A percentile compares a stretch with the other conserved stretches of the same genome.
Conservation (phyloP, 2,888 invertebrate species). For the Tetanocera ferruginea region DNA sequence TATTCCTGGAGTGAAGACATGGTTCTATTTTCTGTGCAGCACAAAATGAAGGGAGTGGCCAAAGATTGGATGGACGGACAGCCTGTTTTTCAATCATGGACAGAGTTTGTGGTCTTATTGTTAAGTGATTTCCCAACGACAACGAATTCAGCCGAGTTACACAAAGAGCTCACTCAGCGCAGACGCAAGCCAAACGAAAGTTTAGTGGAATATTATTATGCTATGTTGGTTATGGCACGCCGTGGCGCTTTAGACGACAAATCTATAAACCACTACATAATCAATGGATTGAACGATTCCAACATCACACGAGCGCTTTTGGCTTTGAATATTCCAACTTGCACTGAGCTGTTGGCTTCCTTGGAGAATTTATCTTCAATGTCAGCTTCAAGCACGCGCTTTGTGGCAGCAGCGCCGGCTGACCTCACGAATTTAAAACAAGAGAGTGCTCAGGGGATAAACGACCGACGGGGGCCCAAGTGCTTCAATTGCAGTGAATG, state of each 20-base stretch:
- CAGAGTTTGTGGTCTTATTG: neutral
- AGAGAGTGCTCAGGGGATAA: neutral
- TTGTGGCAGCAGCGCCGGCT: neutral
- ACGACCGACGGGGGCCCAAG: neutral
- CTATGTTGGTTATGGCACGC: slow-evolving; percentile 43
- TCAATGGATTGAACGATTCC: slow-evolving; percentile 44
- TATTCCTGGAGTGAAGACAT: slow-evolving; percentile 8
- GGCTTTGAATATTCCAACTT: slow-evolving; percentile 37
- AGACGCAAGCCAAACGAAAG: slow-evolving; percentile 36
- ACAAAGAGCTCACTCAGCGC: slow-evolving; percentile 2
- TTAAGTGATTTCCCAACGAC: neutral
- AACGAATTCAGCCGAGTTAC: neutral
- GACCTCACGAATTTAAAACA: neutral
- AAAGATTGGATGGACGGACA: slow-evolving; percentile 30
- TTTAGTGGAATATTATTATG: slow-evolving; percentile 44
- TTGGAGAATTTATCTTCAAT: slow-evolving; percentile 37
- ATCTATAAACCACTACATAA: slow-evolving; percentile 47
- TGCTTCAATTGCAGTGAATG: slow-evolving; percentile 27
- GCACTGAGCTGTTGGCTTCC: slow-evolving; percentile 41
- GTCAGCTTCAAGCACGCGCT: neutral
- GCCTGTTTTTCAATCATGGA: slow-evolving; percentile 5
- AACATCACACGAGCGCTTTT: slow-evolving; percentile 41
- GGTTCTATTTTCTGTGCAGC: slow-evolving; percentile 30
- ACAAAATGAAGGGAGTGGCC: slow-evolving; percentile 28
- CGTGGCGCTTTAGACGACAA: slow-evolving; percentile 42